These are phyloP conservation scores for Synanthedon formicaeformis DNA, from an alignment of 2,888 invertebrate genomes.

Conservation along the genomic window DNA sequence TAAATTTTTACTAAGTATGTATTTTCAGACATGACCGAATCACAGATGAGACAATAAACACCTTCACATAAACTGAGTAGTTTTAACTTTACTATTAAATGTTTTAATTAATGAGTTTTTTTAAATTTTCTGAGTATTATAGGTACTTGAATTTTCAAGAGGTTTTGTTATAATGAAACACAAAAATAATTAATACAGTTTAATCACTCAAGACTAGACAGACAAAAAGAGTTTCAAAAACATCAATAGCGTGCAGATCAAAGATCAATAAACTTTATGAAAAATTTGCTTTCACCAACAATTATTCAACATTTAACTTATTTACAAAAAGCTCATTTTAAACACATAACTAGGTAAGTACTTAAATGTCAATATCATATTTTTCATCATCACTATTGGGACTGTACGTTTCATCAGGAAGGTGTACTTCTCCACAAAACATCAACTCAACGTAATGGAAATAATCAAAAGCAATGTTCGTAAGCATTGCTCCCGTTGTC, in stretches of 20 bases:
- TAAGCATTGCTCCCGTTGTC: slow-evolving; percentile 75
- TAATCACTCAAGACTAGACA: slow-evolving; percentile 9
- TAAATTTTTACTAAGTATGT: no score
- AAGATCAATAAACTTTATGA: not conserved
- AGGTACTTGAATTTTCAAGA: no score
- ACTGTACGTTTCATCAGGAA: slow-evolving; percentile 54
- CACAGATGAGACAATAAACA: no score
- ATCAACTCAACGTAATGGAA: slow-evolving; percentile 73
- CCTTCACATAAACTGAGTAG: no score
- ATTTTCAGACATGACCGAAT: no score
- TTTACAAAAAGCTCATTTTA: slow-evolving; percentile 10
- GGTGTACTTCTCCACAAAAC: slow-evolving; percentile 64
- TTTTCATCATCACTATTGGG: slow-evolving; percentile 68
- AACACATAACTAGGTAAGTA: slow-evolving; percentile 3
- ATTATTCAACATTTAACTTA: slow-evolving; percentile 10
- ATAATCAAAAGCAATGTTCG: slow-evolving; percentile 74
- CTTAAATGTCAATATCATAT: slow-evolving; percentile 62
- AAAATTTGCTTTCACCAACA: slow-evolving; percentile 13
- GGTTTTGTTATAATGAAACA: no score
- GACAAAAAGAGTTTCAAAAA: slow-evolving; percentile 2
- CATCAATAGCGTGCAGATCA: not conserved
- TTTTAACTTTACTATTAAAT: no score
- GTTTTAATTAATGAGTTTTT: no score
- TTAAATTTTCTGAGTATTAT: no score
- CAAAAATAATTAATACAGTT: no score